Conservation (phyloP, 2,888 invertebrate genomes). For the Polymixis lichenea region DNA sequence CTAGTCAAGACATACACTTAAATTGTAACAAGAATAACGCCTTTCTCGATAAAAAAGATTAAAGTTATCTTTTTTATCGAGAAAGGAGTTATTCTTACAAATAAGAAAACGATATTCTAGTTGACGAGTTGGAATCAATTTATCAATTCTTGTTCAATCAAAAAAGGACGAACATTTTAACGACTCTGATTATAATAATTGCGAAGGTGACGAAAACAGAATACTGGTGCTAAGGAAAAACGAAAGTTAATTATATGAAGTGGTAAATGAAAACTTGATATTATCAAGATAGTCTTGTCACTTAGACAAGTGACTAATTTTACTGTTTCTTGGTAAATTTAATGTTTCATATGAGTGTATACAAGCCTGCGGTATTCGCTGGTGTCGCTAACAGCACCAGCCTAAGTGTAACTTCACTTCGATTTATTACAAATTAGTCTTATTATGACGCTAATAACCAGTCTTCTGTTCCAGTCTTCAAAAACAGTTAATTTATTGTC, state of each 20-base stretch:
- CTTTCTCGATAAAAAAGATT: slow-evolving; percentile 8
- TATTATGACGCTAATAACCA: slow-evolving; percentile 11
- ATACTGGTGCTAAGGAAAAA: slow-evolving; percentile 25
- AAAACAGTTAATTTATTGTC: slow-evolving; percentile 38
- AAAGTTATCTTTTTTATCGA: no score
- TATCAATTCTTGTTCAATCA: slow-evolving; percentile 14
- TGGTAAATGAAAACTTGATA: neutral
- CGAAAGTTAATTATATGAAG: neutral
- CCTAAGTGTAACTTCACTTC: neutral
- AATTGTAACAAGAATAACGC: neutral
- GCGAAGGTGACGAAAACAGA: slow-evolving; percentile 23
- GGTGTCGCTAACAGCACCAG: neutral
- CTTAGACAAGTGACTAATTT: neutral
- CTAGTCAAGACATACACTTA: slow-evolving; percentile 6
- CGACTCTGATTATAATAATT: slow-evolving; percentile 11
- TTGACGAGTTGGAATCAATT: neutral
- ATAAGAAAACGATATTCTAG: neutral
- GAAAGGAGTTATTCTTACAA: neutral
- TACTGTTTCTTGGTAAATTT: neutral
- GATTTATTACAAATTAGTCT: slow-evolving; percentile 7
- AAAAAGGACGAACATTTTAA: slow-evolving; percentile 20
- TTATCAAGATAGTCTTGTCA: slow-evolving; percentile 9
- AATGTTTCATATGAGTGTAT: neutral
- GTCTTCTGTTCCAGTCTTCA: slow-evolving; percentile 16
- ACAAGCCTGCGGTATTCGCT: neutral